Percentiles rank a stretch among this genome's conserved stretches.
Conservation (phyloP, 2,113 vertebrate species). For the Cavia porcellus region DNA sequence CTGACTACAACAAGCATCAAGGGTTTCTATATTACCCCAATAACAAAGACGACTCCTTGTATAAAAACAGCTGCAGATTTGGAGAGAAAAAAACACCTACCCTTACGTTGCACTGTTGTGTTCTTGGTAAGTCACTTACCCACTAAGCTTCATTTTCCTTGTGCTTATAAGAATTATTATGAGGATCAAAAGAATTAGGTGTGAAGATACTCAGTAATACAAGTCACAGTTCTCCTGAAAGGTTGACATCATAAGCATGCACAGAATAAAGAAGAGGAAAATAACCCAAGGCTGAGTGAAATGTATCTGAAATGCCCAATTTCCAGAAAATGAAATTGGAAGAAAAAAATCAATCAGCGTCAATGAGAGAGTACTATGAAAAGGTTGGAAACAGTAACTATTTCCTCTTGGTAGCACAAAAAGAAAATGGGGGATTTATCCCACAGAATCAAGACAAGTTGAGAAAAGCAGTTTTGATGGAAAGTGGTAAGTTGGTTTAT, state of each 20-base stretch:
- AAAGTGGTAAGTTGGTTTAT: neutral
- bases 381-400: neutral
- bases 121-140: neutral
- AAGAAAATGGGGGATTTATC: neutral
- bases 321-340: neutral
- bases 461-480: neutral
- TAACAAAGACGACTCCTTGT: neutral
- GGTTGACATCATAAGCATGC: neutral
- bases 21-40: neutral
- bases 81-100: neutral
- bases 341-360: neutral
- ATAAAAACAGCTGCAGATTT: neutral
- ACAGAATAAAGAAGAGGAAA: neutral
- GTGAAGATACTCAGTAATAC: neutral
- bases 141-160: neutral
- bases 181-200: neutral
- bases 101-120: neutral
- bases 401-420: neutral
- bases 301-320: neutral
- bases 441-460: constrained; percentile 14
- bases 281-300: neutral
- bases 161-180: neutral
- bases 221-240: neutral
- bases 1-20: no score
- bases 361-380: neutral